Conservation (phyloP, 2,113 vertebrate species). For the Entomyzon cyanotis region DNA sequence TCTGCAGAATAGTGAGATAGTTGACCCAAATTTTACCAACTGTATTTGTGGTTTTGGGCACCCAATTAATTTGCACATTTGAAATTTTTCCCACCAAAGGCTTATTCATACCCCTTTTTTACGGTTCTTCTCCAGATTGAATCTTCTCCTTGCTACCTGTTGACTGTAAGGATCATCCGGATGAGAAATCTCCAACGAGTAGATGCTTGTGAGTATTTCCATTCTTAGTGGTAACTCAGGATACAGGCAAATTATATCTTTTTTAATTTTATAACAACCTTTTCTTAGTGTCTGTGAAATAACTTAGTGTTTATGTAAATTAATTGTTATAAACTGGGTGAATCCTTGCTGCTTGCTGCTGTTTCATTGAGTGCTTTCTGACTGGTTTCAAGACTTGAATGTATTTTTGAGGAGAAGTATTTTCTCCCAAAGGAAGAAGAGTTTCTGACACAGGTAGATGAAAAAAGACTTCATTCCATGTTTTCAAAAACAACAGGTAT, state of each 20-base stretch:
- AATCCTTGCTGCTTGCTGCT: background rate
- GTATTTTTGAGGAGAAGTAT: background rate
- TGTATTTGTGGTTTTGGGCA: background rate
- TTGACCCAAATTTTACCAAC: background rate
- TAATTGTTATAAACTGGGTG: background rate
- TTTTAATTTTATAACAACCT: background rate
- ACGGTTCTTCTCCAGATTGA: constrained; percentile 27
- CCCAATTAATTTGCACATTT: background rate
- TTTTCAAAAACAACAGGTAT: background rate
- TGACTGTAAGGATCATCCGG: constrained; percentile 71
- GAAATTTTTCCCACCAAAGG: background rate
- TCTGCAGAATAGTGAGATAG: background rate
- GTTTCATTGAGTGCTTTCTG: background rate
- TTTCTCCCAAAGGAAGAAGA: background rate
- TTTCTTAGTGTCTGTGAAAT: background rate
- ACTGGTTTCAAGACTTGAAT: background rate
- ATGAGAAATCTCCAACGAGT: constrained; percentile 73
- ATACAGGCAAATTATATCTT: background rate
- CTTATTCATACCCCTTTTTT: background rate
- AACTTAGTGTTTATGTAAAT: background rate
- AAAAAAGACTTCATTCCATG: rapidly evolving
- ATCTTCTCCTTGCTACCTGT: constrained; percentile 69
- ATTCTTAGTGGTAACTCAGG: background rate
- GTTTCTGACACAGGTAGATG: background rate
- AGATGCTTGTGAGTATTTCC: constrained; percentile 66